Conservation (phyloP, 1,140 invertebrate genomes). For the Chlorops oryzae region DNA sequence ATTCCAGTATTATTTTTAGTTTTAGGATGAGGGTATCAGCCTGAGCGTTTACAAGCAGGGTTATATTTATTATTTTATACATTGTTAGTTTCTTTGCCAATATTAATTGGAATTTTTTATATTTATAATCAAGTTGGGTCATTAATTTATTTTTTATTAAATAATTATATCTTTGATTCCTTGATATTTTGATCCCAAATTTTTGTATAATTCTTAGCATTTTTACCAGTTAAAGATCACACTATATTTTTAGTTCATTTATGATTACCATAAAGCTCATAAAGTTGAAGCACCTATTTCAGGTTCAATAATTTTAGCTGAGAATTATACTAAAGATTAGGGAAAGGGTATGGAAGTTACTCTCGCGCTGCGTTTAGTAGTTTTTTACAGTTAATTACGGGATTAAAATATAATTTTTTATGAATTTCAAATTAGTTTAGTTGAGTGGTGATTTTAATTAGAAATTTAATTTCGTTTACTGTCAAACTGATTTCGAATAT, state of each 20-base stretch:
- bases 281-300: conserved; percentile 66
- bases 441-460: too few species aligned
- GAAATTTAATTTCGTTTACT: too few species aligned
- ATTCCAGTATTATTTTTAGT: conserved; percentile 60
- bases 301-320: conserved; percentile 66
- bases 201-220: conserved; percentile 53
- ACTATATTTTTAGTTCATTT: conserved; percentile 64
- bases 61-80: too few species aligned
- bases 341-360: too few species aligned
- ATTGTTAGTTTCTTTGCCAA: conserved; percentile 55
- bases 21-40: conserved; percentile 58
- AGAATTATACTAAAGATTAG: too few species aligned
- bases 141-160: conserved; percentile 50
- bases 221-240: conserved; percentile 67
- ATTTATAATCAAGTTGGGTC: conserved; percentile 44
- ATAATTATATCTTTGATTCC: conserved; percentile 48
- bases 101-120: conserved; percentile 55
- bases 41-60: conserved; percentile 56
- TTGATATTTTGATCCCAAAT: conserved; percentile 51
- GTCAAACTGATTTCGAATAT: too few species aligned
- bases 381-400: conserved; percentile 40
- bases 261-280: conserved; percentile 64
- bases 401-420: too few species aligned
- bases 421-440: too few species aligned
- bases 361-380: too few species aligned